A percentile compares a stretch with the other conserved stretches of the same genome.
Conservation (phyloP, 2,888 invertebrate species). For the Scaptomyza flava region DNA sequence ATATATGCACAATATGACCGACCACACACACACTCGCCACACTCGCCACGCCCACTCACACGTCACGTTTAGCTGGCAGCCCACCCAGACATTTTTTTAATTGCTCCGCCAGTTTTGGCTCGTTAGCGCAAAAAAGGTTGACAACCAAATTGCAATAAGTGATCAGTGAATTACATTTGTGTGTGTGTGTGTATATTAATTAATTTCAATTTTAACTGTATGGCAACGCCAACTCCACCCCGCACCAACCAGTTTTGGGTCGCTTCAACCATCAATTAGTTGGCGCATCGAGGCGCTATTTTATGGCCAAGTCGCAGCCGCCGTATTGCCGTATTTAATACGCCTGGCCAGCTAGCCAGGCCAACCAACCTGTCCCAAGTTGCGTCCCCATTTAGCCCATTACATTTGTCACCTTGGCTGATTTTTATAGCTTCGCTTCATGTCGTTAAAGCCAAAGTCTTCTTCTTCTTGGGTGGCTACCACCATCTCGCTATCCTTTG, state of each 20-base stretch:
- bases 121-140: constrained; percentile 59
- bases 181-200: constrained; percentile 54
- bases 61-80: constrained; percentile 19
- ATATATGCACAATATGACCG: constrained; percentile 45
- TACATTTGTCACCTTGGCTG: constrained; percentile 71
- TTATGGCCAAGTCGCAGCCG: constrained; percentile 38
- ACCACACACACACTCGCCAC: constrained; percentile 53
- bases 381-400: constrained; percentile 37
- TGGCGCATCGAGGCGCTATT: constrained; percentile 54
- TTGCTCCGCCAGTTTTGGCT: constrained; percentile 59
- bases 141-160: constrained; percentile 69
- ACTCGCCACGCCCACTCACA: constrained; percentile 31
- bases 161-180: constrained; percentile 40
- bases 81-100: constrained; percentile 47
- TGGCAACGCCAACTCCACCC: not conserved
- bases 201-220: constrained; percentile 63
- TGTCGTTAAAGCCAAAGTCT: constrained; percentile 23
- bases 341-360: constrained; percentile 3
- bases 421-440: constrained; percentile 58
- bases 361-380: constrained; percentile 15
- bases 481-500: constrained; percentile 27
- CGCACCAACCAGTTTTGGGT: not conserved
- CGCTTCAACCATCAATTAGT: constrained; percentile 47
- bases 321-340: constrained; percentile 43
- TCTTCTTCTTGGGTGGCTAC: constrained; percentile 62